phyloP scores from a whole-genome alignment of 2,797 vertebrate genomes.

The Macropus fuliginosus region DNA sequence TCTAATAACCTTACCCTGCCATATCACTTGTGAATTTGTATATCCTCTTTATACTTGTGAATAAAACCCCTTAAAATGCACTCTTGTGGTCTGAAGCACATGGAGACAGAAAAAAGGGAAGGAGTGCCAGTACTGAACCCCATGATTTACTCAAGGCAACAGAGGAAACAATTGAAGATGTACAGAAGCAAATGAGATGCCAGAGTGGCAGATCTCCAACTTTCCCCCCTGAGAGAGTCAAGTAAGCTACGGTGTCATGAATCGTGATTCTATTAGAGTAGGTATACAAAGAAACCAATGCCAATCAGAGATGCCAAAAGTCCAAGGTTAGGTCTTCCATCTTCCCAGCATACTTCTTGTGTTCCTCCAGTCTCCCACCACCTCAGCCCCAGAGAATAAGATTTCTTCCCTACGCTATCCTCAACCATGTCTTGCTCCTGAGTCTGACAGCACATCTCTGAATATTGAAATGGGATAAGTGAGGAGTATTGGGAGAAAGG shows the following conservation, averaged over 20 bases:
- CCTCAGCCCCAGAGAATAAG: background rate
- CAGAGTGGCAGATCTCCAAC: background rate
- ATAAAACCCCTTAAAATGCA: background rate
- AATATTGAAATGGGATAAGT: background rate
- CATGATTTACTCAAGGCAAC: background rate
- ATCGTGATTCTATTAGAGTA: background rate
- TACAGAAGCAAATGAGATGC: background rate
- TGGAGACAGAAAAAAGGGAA: background rate
- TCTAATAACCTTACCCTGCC: background rate
- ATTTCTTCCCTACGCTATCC: background rate
- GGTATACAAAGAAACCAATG: background rate
- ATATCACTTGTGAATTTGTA: background rate
- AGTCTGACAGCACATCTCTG: background rate
- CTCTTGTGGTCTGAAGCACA: background rate
- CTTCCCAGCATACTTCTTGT: too few species aligned
- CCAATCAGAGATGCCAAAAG: background rate
- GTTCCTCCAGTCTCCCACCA: background rate
- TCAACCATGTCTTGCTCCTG: background rate
- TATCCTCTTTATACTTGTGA: background rate
- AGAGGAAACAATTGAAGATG: background rate
- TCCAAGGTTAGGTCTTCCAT: background rate
- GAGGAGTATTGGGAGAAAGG: background rate
- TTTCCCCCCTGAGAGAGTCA: background rate
- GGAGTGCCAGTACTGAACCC: background rate
- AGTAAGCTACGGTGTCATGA: background rate